Percentiles rank a stretch among this genome's conserved stretches.
phyloP scores from a whole-genome alignment of 2,888 invertebrate genomes.

The Hydrotaea cyrtoneurina region DNA sequence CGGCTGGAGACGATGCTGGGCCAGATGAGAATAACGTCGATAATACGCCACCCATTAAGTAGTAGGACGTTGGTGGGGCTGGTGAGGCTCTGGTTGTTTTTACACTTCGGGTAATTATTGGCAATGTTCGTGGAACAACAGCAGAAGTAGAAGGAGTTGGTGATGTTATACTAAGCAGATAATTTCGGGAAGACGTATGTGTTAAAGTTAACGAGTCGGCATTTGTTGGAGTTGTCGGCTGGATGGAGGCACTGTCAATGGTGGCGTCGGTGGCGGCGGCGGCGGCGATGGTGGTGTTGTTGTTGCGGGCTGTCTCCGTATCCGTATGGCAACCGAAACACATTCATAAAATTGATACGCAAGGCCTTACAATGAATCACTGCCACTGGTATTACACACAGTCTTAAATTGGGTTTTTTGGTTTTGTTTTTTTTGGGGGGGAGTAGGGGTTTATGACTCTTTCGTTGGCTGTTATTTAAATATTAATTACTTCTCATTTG shows the following conservation, averaged over 20 bases:
- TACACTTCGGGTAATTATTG: not conserved
- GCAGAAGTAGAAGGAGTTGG: not conserved
- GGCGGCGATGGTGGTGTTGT: slow-evolving; percentile 26
- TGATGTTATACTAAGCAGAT: not conserved
- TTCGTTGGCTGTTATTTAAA: slow-evolving; percentile 18
- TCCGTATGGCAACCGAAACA: slow-evolving; percentile 1
- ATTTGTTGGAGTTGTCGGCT: not conserved
- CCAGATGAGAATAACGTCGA: slow-evolving; percentile 56
- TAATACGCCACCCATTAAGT: slow-evolving; percentile 57
- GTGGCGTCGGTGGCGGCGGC: slow-evolving; percentile 36
- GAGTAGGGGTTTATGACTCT: too few relatives aligned
- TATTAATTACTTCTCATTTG: slow-evolving; percentile 10
- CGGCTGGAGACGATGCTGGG: slow-evolving; percentile 39
- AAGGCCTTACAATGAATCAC: slow-evolving; percentile 28
- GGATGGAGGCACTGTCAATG: slow-evolving; percentile 17
- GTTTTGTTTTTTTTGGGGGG: slow-evolving; percentile 2
- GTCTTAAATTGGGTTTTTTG: not conserved
- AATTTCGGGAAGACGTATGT: slow-evolving; percentile 25
- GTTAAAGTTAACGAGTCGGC: slow-evolving; percentile 16
- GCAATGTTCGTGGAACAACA: not conserved
- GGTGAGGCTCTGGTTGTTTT: not conserved
- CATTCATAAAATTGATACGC: slow-evolving; percentile 13
- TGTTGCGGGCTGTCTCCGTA: not conserved
- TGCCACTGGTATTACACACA: not conserved
- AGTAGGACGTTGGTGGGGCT: not conserved